phyloP scores from a whole-genome alignment of 2,113 vertebrate genomes.

The Podocnemis expansa region DNA sequence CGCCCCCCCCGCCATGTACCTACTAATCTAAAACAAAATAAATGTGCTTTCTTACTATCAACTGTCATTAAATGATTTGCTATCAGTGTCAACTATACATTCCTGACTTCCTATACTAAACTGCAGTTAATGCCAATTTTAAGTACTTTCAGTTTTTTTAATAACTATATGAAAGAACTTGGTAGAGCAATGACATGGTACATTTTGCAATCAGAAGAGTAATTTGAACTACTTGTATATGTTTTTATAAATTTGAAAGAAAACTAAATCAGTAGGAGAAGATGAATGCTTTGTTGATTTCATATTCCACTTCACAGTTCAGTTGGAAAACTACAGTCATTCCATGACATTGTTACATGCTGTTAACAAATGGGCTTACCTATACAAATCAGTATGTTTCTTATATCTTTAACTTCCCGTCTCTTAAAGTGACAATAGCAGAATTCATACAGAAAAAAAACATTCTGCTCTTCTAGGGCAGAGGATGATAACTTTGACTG shows the following conservation, averaged over 20 bases:
- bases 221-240: neutral
- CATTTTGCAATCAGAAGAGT: neutral
- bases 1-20: neutral
- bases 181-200: neutral
- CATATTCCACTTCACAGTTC: neutral
- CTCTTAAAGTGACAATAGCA: neutral
- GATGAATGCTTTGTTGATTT: neutral
- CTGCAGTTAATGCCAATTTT: slow-evolving; percentile 60
- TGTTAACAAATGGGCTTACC: neutral
- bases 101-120: slow-evolving; percentile 48
- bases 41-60: slow-evolving; percentile 15
- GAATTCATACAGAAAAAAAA: neutral
- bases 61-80: slow-evolving; percentile 41
- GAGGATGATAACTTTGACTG: neutral
- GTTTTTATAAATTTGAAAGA: neutral
- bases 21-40: neutral
- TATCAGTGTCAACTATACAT: slow-evolving; percentile 57
- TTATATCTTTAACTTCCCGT: neutral
- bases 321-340: neutral
- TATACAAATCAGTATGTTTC: neutral
- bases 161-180: neutral
- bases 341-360: neutral
- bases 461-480: neutral
- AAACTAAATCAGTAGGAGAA: neutral
- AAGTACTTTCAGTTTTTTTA: neutral